Conservation (phyloP, 2,888 invertebrate genomes). For the Cheilosia soror region DNA sequence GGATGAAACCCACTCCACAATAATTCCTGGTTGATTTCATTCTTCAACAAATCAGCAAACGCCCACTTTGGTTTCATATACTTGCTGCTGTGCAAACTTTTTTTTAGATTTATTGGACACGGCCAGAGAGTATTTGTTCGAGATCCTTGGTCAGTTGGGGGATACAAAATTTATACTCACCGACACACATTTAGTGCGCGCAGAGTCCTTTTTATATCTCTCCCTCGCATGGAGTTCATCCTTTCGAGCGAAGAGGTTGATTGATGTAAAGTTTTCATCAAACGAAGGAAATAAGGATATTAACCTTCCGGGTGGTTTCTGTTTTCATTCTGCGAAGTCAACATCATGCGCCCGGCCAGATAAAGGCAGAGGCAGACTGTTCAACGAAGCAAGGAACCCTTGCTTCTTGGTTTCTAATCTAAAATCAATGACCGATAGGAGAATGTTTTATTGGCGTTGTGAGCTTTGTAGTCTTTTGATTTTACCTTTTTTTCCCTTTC, state of each 20-base stretch:
- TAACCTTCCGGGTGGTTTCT: constrained; percentile 54
- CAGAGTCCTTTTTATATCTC: constrained; percentile 34
- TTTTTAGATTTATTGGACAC: constrained; percentile 53
- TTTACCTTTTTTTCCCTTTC: constrained; percentile 15
- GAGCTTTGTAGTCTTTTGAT: constrained; percentile 15
- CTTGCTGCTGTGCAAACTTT: constrained; percentile 26
- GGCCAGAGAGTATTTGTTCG: constrained; percentile 31
- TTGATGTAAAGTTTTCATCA: constrained; percentile 70
- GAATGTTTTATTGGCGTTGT: constrained; percentile 64
- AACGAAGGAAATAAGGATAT: constrained; percentile 69
- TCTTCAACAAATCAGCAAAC: constrained; percentile 40
- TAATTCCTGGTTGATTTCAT: constrained; percentile 62
- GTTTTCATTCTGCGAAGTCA: constrained; percentile 26
- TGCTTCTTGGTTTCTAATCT: constrained; percentile 40
- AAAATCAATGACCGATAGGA: constrained; percentile 73
- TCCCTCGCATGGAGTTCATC: constrained; percentile 34
- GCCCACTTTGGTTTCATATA: constrained; percentile 1
- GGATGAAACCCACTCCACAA: constrained; percentile 49
- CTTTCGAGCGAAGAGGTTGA: constrained; percentile 50
- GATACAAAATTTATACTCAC: constrained; percentile 50
- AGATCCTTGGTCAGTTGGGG: constrained; percentile 41
- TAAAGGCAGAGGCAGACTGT: constrained; percentile 34
- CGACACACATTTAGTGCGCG: constrained; percentile 5
- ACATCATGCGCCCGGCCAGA: constrained; percentile 28
- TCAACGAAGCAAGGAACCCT: constrained; percentile 31